Conservation (phyloP, 2,797 vertebrate species). For the Micrastur ruficollis region DNA sequence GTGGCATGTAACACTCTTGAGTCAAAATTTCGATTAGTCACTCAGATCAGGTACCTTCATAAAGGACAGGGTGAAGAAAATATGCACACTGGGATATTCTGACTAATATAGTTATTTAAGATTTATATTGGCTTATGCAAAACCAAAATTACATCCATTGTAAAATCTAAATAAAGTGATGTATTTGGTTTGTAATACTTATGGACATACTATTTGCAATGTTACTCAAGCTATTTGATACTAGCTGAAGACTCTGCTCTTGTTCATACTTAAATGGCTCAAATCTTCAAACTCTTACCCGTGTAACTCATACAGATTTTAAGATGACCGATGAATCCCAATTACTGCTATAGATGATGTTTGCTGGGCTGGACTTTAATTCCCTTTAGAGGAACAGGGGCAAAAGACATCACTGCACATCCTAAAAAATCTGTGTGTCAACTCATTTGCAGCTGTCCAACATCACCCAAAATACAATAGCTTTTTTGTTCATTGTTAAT, state of each 20-base stretch:
- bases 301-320: not conserved
- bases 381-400: not conserved
- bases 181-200: constrained; percentile 49
- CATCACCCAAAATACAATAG: not conserved
- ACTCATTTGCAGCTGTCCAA: not conserved
- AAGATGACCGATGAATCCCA: not conserved
- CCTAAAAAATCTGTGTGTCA: not conserved
- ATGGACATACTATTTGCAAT: constrained; percentile 26
- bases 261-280: not conserved
- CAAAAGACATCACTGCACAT: not conserved
- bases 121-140: not conserved
- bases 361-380: not conserved
- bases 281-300: not conserved
- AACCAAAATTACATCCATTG: not conserved
- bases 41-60: constrained; percentile 4
- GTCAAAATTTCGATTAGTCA: not conserved
- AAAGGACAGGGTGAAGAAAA: constrained; percentile 58
- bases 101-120: not conserved
- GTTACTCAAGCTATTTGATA: not conserved
- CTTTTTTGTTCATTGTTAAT: not conserved
- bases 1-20: not conserved
- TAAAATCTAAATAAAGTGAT: constrained; percentile 45
- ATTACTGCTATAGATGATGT: not conserved
- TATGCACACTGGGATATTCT: not conserved
- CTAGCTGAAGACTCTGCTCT: not conserved